Evolutionary conservation across 2,113 vertebrate genomes (phyloP), one percentile per base, ranked within the genome.

Genomic region (Copsychus sechellarum): DNA sequence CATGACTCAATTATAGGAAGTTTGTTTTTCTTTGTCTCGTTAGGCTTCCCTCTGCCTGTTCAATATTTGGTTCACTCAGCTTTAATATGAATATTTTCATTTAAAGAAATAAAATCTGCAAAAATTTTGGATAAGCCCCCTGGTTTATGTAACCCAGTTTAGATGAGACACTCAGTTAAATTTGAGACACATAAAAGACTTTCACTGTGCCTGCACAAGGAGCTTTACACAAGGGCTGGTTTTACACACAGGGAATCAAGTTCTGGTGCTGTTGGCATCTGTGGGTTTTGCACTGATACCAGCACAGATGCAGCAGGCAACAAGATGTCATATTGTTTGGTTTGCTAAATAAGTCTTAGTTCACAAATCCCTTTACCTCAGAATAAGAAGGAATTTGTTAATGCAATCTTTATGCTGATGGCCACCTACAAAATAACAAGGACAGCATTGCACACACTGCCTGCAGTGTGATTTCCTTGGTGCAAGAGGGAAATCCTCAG

Each of bases 81-180:
- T 92, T 93, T 96, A 92, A 78, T 54, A 83, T 0, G 10, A 94
- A 9, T 62, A 92, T 82, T 94, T 96, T 88, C 14, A 22, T 80
- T 87, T 91, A 76, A 86, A 90, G 70, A 95, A 82, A 95, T 69
- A 85, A 91, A 96, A 88, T 34, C 71, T 82, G 48, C 26, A 73
- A 60, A 90, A 72, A 36, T 58, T 53, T 80, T 88, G 71, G 50
- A 47, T 73, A 80, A 91, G 14, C 28, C 58, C 58, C 25, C 22
- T 43, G 24, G 23, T 82, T 95, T 88, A 62, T 66, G 62, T 87
- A 83, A 77, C 58, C 34, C 29, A 38, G 23, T 53, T 92, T 87
- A 85, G 70, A 87, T 57, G 78, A 83, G 81, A 90, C 58, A 60
- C 11, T 72, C 40, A 31, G 40, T 86, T 93, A 82, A 94, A 87